These are phyloP conservation scores for Chirona hameri DNA, from an alignment of 2,888 invertebrate species.

Conservation along the genomic window DNA sequence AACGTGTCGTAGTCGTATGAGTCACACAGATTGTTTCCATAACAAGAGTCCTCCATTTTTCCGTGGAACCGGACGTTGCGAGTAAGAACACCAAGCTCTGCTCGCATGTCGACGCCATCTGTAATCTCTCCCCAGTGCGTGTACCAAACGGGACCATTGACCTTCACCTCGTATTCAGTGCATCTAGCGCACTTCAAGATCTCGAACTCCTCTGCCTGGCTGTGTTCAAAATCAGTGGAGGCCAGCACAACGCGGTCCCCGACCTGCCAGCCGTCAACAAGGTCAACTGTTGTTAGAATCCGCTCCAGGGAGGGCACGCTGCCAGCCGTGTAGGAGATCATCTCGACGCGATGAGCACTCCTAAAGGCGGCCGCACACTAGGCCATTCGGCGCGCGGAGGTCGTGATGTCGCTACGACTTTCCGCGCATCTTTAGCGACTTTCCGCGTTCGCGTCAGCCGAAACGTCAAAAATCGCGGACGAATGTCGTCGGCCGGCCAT, in stretches of 20 bases:
- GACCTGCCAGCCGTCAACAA: not conserved
- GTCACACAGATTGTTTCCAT: not conserved
- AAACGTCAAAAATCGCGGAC: too few species aligned
- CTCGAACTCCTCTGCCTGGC: not conserved
- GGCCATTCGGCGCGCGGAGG: too few species aligned
- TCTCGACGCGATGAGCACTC: not conserved
- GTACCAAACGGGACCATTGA: not conserved
- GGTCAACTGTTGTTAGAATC: not conserved
- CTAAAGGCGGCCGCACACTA: too few species aligned
- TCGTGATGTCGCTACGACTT: too few species aligned
- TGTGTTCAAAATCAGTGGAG: not conserved
- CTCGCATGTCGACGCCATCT: not conserved
- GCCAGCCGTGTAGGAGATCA: not conserved
- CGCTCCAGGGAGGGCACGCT: not conserved
- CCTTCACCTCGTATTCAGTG: not conserved
- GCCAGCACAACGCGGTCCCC: not conserved
- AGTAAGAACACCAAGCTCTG: not conserved
- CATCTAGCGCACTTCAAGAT: not conserved
- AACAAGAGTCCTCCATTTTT: not conserved
- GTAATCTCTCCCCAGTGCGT: conserved; percentile 2
- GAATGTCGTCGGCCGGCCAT: too few species aligned
- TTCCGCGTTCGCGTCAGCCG: too few species aligned
- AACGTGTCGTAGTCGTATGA: not conserved
- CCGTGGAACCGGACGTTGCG: not conserved
- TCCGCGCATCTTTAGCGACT: too few species aligned